Base-by-base conservation (phyloP, 1,140 invertebrate species). In the Leptoteleia sp. region DNA sequence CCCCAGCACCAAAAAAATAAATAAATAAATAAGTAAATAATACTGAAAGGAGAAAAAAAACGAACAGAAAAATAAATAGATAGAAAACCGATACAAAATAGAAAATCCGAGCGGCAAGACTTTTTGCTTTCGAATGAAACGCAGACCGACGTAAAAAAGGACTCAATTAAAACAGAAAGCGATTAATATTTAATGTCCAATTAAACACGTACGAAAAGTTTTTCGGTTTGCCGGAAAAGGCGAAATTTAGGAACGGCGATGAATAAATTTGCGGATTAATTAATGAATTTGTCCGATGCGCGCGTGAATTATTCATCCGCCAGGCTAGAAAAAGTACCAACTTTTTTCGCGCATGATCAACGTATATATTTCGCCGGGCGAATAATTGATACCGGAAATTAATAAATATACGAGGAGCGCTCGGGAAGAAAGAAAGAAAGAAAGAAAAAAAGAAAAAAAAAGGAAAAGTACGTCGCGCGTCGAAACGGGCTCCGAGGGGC, bases 341-440 rank as follows among this genome's bases (percentile, higher is more conserved):
- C 43, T 65, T 59, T 65, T 65, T 57, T 31, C 9, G 22, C 4
- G 2, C 9, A 13, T 16, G 40, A 65, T 42, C 22, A 37, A 6
- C 8, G 17, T 29, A 19, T 33, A 64, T 25, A 47, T 57, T 65
- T 35, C 33, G 42, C 5, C n/a, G 38, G 3, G n/a, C 40, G 33
- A 48, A 68, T 76, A 55, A 62, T 76, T 68, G 62, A 76, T 76
- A 62, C 38, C 62, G 62, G 64, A 76, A 62, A 76, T 68, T 76
- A 47, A 45, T 68, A 76, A 76, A 54, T 68, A 76, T 62, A 47
- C 19, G 38, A 13, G 15, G 19, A 8, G 15, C 12, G 17, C 16
- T 16, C 6, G 61, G 0, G 4, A 19, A 47, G 38, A 42, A 22
- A 27, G 29, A 33, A 19, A 16, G n/a, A 33, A 6, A 35, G n/a